Evolutionary conservation across 2,113 vertebrate species (phyloP).

Genomic region (Azemiops feae): DNA sequence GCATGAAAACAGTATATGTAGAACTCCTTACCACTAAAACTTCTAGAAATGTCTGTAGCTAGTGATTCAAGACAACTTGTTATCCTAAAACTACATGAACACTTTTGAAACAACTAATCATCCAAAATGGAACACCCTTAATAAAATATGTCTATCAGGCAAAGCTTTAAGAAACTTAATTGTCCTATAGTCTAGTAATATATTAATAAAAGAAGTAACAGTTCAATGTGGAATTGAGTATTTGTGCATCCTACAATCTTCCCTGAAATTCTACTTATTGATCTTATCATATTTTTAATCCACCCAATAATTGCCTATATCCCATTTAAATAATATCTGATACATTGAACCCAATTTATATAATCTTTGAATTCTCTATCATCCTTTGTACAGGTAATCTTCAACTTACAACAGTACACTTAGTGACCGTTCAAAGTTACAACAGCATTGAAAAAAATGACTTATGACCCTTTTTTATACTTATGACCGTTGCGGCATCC

Average conservation of each 20-base stretch:
- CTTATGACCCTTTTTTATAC: too few species aligned
- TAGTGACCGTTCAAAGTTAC: too few species aligned
- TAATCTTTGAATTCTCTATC: too few species aligned
- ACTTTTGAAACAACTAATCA: background rate
- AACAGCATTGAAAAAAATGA: too few species aligned
- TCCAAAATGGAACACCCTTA: background rate
- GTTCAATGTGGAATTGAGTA: background rate
- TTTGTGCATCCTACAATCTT: background rate
- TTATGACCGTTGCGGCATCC: too few species aligned
- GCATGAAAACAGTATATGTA: background rate
- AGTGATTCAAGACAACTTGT: background rate
- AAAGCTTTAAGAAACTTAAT: background rate
- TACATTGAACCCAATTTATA: background rate
- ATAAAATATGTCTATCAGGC: background rate
- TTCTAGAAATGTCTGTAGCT: background rate
- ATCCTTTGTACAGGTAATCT: too few species aligned
- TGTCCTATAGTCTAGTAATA: background rate
- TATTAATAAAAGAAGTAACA: background rate
- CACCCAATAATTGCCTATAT: background rate
- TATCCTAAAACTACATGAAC: background rate
- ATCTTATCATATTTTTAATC: background rate
- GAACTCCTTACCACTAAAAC: background rate
- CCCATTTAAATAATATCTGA: background rate
- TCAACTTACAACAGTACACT: too few species aligned
- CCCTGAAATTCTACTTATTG: background rate